Evolutionary conservation across 2,888 invertebrate genomes (phyloP), one percentile per base, ranked within the genome.

Genomic region (Drosophila mettleri): DNA sequence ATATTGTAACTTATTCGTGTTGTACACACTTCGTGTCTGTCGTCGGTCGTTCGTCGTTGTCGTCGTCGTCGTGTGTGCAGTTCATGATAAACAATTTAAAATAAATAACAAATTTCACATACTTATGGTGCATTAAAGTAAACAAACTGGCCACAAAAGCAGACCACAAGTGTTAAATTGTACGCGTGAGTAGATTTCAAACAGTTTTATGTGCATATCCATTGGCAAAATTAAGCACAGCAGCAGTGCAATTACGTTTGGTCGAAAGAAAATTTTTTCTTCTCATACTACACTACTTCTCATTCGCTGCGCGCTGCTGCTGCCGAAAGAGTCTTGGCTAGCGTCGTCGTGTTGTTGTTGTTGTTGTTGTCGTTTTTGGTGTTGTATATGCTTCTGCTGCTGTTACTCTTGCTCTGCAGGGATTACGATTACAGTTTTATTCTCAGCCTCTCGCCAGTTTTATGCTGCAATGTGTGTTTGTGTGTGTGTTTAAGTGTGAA

Each of bases 71-170:
- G 81, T 83, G 81, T 78, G 86, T 86, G 81, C 74, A 83, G 74
- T 80, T 82, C 77, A 62, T 81, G 86, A 86, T 88, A 86, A 86
- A 86, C 88, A 89, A 87, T 82, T 85, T 78, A 71, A 69, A 78
- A 74, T 85, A 75, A 78, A 79, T 82, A 75, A 77, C 71, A 82
- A 78, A 80, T 65, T 87, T 69, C 62, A 64, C 55, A 59, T 62
- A 78, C 68, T 78, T 74, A 65, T 66, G 72, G 68, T 73, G 75
- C 67, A 67, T 61, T 61, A 78, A 78, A 67, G 49, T 68, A 69
- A 63, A 63, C 63, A 80, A 83, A 75, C 72, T 78, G 74, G 61
- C 64, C 45, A 70, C 55, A 59, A 72, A 72, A 70, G 39, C 58
- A 45, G 52, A 63, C 64, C 49, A 60, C 52, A 57, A 75, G 76